phyloP scores from a whole-genome alignment of 2,113 vertebrate genomes.

The Heloderma charlesbogerti region DNA sequence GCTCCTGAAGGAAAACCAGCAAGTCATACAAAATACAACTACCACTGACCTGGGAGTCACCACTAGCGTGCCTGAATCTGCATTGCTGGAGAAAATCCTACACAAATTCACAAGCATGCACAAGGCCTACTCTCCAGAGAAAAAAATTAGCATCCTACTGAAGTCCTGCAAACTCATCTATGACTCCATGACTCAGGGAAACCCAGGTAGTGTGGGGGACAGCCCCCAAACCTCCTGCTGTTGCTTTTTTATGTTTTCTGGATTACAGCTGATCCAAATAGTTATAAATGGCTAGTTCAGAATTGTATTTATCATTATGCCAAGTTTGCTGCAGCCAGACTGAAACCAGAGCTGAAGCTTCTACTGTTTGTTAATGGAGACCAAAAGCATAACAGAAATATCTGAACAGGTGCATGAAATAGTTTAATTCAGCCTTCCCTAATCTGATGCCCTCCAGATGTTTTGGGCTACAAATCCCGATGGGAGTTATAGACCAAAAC shows the following conservation, averaged over 20 bases:
- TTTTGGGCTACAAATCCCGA: too few relatives aligned
- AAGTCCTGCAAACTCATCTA: constrained; percentile 99
- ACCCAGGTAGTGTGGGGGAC: constrained; percentile 80
- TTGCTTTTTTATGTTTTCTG: neutral
- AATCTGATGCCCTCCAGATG: too few relatives aligned
- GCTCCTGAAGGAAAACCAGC: constrained; percentile 90
- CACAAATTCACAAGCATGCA: constrained; percentile 88
- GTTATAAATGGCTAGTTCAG: neutral
- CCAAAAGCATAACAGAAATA: neutral
- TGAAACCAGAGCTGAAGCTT: neutral
- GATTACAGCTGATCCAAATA: neutral
- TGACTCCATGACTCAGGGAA: constrained; percentile 93
- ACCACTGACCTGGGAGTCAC: constrained; percentile 92
- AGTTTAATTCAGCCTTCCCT: neutral
- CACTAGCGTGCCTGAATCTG: constrained; percentile 89
- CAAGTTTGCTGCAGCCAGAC: neutral
- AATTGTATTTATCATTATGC: neutral
- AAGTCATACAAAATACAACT: constrained; percentile 88
- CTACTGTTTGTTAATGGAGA: neutral
- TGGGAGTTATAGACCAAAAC: too few relatives aligned
- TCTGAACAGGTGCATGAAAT: neutral
- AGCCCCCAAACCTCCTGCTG: neutral
- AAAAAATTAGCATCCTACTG: constrained; percentile 91
- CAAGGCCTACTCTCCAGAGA: constrained; percentile 94
- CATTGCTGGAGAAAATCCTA: constrained; percentile 92